phyloP scores from a whole-genome alignment of 53 echinoderm and acorn worm species.

The Echinometra lucunter region DNA sequence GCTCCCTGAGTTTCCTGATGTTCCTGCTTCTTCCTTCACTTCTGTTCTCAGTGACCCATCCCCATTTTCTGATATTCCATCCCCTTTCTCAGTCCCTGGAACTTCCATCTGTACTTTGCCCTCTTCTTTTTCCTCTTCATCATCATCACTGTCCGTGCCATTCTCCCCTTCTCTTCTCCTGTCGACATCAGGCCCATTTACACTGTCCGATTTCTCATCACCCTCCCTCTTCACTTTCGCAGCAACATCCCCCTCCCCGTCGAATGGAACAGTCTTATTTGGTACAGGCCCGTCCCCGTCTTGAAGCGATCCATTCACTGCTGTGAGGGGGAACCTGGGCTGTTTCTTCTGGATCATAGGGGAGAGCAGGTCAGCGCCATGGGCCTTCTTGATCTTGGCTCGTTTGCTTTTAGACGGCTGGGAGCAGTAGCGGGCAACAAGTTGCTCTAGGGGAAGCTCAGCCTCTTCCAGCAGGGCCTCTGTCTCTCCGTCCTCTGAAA shows the following conservation, averaged over 20 bases:
- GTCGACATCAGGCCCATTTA: conserved; percentile 50
- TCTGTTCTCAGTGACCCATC: conserved; percentile 14
- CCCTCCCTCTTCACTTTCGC: conserved; percentile 48
- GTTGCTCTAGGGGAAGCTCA: conserved; percentile 88
- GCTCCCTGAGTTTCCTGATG: conserved; percentile 46
- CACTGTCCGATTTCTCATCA: conserved; percentile 7
- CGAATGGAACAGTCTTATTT: conserved; percentile 68
- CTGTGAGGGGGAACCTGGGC: conserved; percentile 78
- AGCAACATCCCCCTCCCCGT: conserved; percentile 55
- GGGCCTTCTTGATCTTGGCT: conserved; percentile 83
- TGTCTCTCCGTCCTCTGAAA: conserved; percentile 87
- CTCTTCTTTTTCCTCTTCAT: conserved; percentile 37
- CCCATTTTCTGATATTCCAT: not conserved
- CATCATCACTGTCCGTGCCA: conserved; percentile 54
- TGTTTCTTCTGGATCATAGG: conserved; percentile 92
- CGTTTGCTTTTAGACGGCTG: conserved; percentile 80
- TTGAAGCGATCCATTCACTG: conserved; percentile 53
- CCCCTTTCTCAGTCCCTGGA: not conserved
- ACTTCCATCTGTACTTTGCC: not conserved
- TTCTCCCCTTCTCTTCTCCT: conserved; percentile 45
- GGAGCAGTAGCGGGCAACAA: conserved; percentile 87
- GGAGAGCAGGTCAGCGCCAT: conserved; percentile 87
- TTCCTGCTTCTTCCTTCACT: conserved; percentile 9
- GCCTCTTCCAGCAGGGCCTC: conserved; percentile 93
- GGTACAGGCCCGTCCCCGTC: conserved; percentile 65